These are phyloP conservation scores for Tragulus kanchil DNA, from an alignment of 2,113 vertebrate species.

Conservation along the genomic window DNA sequence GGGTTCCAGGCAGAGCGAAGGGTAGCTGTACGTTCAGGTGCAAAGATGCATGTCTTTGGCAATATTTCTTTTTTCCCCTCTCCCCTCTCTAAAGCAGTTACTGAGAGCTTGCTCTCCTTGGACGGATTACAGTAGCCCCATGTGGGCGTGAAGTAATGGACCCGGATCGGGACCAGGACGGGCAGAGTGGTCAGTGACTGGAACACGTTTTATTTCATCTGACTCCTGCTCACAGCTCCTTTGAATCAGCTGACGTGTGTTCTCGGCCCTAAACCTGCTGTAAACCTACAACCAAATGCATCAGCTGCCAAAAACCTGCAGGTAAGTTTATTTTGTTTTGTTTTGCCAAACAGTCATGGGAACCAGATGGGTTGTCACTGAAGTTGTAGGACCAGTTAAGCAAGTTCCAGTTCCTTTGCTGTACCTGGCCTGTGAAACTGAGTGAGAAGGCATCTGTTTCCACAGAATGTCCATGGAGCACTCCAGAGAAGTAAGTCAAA, in stretches of 20 bases:
- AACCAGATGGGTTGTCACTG: not conserved
- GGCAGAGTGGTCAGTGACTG: rapidly evolving
- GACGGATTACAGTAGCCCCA: rapidly evolving
- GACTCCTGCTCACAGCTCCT: not conserved
- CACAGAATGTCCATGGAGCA: not conserved
- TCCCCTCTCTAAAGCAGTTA: not conserved
- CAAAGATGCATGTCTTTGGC: not conserved
- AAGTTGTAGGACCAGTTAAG: not conserved
- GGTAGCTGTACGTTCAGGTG: not conserved
- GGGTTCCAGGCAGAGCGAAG: not conserved
- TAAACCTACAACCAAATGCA: not conserved
- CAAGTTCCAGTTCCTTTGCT: not conserved
- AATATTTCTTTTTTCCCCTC: rapidly evolving
- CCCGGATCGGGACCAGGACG: rapidly evolving
- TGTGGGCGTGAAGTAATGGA: not conserved
- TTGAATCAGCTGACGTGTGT: not conserved
- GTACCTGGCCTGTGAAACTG: not conserved
- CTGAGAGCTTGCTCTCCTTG: rapidly evolving
- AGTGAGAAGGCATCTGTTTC: not conserved
- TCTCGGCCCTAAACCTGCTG: not conserved
- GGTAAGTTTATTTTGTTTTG: not conserved
- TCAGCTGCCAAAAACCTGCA: not conserved
- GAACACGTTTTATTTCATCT: rapidly evolving
- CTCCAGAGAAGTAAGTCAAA: not conserved
- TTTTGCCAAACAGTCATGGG: not conserved